Evolutionary conservation across 2,797 vertebrate species (phyloP).

Genomic region (Okamejei kenojei): DNA sequence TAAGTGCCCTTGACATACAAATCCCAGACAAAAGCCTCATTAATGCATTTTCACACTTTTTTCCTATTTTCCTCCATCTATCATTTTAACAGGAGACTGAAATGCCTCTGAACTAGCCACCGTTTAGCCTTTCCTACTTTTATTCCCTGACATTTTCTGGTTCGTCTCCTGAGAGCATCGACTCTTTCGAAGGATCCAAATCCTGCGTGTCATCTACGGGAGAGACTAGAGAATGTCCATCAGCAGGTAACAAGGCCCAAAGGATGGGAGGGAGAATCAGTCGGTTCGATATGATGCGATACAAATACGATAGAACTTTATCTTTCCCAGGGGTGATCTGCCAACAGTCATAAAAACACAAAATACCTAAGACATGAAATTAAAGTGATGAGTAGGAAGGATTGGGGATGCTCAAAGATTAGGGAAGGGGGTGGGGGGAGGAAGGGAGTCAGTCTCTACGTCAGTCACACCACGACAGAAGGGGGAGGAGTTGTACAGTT

Average conservation of each 20-base stretch:
- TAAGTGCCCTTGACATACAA: background rate
- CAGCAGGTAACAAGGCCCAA: background rate
- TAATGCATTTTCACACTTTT: background rate
- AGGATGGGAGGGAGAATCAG: background rate
- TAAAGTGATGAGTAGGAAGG: no score
- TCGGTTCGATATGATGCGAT: no score
- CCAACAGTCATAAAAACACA: no score
- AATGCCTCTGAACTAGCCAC: background rate
- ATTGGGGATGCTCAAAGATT: no score
- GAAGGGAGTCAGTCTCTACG: no score
- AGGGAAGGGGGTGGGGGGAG: no score
- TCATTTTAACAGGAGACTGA: background rate
- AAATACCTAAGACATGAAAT: no score
- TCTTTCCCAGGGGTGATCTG: no score
- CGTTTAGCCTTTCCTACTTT: background rate
- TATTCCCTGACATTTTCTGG: background rate
- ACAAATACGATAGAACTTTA: no score
- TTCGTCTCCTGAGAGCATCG: background rate
- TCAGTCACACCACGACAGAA: no score
- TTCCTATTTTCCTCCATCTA: background rate
- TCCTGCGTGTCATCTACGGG: background rate
- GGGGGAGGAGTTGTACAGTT: no score
- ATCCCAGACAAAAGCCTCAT: background rate
- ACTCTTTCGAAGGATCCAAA: background rate
- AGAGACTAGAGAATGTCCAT: background rate